Base-by-base conservation (phyloP, 2,888 invertebrate species). In the Junonia oenone region DNA sequence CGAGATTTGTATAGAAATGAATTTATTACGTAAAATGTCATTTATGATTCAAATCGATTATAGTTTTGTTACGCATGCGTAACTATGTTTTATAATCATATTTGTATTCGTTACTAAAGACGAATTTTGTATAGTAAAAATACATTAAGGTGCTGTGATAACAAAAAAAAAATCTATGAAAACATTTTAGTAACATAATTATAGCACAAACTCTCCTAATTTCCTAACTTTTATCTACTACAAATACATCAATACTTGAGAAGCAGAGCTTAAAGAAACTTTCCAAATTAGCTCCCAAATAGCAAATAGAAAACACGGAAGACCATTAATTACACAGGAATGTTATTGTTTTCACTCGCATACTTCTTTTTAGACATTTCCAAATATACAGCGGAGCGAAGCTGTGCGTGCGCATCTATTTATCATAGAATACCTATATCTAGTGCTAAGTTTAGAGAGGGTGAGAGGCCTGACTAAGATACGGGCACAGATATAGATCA, bases 261-360 rank as follows among this genome's bases (percentile, higher is more conserved):
- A 31, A 31, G n/a, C 9, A 31, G 9, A 31, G 31, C 8, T 31
- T 31, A 33, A n/a, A 26, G 2, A 13, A 13, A 26, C 26, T 43
- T 43, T n/a, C 43, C 6, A 13, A 22, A 43, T 43, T 26, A 13
- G 13, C 3, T 13, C n/a, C n/a, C 22, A 13, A 43, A 43, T 13
- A 13, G n/a, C 43, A 22, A 19, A 45, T 15, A 55, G 17, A 26
- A 43, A 47, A 45, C 46, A 43, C 38, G 58, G 51, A 55, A 48
- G 45, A 48, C 51, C 33, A 49, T 47, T 53, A 57, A 50, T 52
- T 55, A 26, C 35, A 14, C n/a, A 6, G 11, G 35, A 31, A 45
- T 57, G 58, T 60, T 60, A 57, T 55, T 60, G 57, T 57, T 58
- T 59, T 51, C 45, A 48, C 38, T 47, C 47, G 54, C 49, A 49